These are phyloP conservation scores for Rhynchomys soricoides DNA, from an alignment of 2,113 vertebrate genomes.

Conservation along the genomic window DNA sequence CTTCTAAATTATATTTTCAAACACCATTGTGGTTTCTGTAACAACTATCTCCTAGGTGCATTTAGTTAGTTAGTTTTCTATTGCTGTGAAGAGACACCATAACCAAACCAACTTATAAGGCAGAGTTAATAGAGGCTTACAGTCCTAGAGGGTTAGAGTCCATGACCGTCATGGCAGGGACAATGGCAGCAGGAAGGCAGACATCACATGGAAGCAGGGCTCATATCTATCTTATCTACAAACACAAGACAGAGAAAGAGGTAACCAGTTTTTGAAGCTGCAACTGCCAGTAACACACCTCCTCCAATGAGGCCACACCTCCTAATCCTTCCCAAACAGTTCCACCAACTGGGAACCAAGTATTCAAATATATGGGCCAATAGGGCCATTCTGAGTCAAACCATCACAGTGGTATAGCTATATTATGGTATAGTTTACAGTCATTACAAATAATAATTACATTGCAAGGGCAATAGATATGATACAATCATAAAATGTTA, in stretches of 20 bases:
- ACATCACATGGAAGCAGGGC: neutral
- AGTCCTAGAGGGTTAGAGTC: neutral
- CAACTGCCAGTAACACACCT: neutral
- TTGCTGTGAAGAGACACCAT: neutral
- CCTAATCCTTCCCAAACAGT: neutral
- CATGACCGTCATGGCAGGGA: neutral
- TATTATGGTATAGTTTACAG: too few relatives aligned
- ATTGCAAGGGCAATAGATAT: neutral
- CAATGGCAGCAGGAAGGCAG: neutral
- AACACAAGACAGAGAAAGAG: neutral
- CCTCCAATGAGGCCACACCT: neutral
- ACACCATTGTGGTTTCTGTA: constrained; percentile 76
- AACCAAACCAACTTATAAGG: neutral
- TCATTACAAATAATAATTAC: neutral
- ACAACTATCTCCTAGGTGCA: constrained; percentile 76
- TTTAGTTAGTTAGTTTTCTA: neutral
- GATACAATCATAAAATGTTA: neutral
- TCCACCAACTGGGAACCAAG: neutral
- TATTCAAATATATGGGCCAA: neutral
- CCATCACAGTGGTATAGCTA: neutral
- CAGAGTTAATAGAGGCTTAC: neutral
- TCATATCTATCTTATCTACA: neutral
- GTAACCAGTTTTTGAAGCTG: neutral
- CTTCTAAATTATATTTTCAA: constrained; percentile 85
- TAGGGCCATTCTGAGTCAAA: neutral